Conservation (phyloP, 2,888 invertebrate genomes). For the Aleiodes testaceus region DNA sequence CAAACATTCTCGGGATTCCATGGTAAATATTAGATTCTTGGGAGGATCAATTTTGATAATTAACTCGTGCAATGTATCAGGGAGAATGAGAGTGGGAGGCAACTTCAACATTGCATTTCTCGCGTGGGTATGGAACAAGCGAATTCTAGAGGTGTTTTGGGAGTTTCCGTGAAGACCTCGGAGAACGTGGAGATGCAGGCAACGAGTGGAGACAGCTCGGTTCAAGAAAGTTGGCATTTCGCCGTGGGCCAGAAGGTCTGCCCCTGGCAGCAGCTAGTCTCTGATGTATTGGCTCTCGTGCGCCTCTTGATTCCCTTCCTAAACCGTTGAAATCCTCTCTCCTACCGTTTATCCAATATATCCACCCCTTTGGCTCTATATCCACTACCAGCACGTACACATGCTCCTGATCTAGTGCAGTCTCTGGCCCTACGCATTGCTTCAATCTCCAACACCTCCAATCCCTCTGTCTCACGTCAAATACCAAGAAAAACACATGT, state of each 20-base stretch:
- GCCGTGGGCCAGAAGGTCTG: conserved; percentile 61
- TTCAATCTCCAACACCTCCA: conserved; percentile 27
- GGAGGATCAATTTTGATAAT: no score
- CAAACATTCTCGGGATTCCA: not conserved
- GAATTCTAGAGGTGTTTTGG: no score
- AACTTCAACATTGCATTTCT: no score
- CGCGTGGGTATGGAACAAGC: no score
- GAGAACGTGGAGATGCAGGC: not conserved
- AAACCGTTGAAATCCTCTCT: conserved; percentile 42
- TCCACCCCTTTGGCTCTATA: not conserved
- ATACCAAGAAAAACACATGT: conserved; percentile 13
- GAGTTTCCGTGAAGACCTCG: not conserved
- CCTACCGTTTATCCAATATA: conserved; percentile 6
- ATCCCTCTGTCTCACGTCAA: conserved; percentile 27
- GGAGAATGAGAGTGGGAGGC: no score
- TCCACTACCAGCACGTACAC: conserved; percentile 22
- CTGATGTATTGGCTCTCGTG: conserved; percentile 67
- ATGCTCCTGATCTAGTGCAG: not conserved
- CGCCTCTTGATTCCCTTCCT: conserved; percentile 55
- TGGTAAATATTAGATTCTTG: no score
- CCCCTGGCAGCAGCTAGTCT: conserved; percentile 63
- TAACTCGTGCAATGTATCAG: no score
- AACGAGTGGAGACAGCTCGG: conserved; percentile 30
- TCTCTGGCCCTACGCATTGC: not conserved
- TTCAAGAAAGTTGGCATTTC: conserved; percentile 56